phyloP scores from a whole-genome alignment of 2,888 invertebrate species.

The Lasioglossum malachurum region DNA sequence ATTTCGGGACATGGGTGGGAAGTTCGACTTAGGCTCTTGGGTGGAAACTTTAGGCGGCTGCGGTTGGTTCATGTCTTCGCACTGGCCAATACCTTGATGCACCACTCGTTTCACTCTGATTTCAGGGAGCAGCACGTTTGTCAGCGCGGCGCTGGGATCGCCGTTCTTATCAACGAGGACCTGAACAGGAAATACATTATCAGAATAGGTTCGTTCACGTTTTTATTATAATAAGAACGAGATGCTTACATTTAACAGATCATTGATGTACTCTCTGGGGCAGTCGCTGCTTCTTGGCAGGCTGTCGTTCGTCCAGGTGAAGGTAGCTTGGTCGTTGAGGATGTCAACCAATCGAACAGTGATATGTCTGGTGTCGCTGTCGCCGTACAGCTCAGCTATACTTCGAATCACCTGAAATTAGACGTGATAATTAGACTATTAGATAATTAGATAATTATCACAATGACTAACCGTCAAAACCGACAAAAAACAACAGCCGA shows the following conservation, averaged over 20 bases:
- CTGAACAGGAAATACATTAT: constrained; percentile 70
- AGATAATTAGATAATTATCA: too few species aligned
- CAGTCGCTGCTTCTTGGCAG: constrained; percentile 91
- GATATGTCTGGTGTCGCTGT: constrained; percentile 88
- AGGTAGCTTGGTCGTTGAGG: constrained; percentile 89
- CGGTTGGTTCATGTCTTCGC: constrained; percentile 86
- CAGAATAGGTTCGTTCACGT: background rate
- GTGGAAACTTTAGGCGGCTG: constrained; percentile 85
- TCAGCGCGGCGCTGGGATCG: constrained; percentile 87
- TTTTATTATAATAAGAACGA: background rate
- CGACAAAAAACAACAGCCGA: background rate
- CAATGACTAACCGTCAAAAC: too few species aligned
- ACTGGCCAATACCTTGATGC: constrained; percentile 89
- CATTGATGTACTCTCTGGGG: constrained; percentile 90
- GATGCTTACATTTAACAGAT: constrained; percentile 88
- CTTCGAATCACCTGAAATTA: constrained; percentile 78
- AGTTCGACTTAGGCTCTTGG: constrained; percentile 87
- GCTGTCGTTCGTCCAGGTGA: constrained; percentile 95
- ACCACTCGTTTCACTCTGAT: constrained; percentile 88
- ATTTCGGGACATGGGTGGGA: constrained; percentile 92
- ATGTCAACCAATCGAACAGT: constrained; percentile 89
- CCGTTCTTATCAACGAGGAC: constrained; percentile 86
- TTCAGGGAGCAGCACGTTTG: constrained; percentile 88
- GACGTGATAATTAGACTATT: too few species aligned
- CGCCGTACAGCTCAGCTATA: constrained; percentile 85